Evolutionary conservation across 1,140 invertebrate genomes (phyloP), one percentile per base, ranked within the genome.

Genomic region (Drosophila rufa): DNA sequence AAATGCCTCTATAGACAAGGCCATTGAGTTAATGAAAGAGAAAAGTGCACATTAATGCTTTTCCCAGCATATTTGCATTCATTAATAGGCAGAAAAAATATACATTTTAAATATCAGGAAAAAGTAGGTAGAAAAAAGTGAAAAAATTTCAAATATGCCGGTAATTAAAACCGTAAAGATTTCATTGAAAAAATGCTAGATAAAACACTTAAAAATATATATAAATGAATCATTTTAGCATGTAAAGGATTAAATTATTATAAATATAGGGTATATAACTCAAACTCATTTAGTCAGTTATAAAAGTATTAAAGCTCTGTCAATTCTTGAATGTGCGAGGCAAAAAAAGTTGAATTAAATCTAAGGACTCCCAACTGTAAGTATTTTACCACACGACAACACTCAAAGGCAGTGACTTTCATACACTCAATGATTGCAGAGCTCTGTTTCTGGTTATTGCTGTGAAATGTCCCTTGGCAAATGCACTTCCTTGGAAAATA

Each of bases 391-490:
- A 19, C 17, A 67, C 9, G n/a, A 38, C 48, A 38, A 27, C 36
- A 25, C 45, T 36, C 22, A 40, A 25, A 42, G 43, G 9, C 15
- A 64, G 46, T 17, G n/a, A 25, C 19, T 19, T 9, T 4, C 17
- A 56, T 50, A 33, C 45, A 70, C 19, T 46, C 55, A 48, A 48
- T 53, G 55, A 57, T 47, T 51, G 42, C 38, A 74, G 33, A 59
- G 53, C 58, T 17, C 67, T 66, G 50, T 58, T 75, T 87, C 45
- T 79, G 38, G 45, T 77, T 82, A 87, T 82, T 76, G 36, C 65
- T 79, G 51, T 51, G 40, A 65, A 83, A 68, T 79, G 69, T 58
- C 71, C 79, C 70, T 80, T 59, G 50, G 62, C 62, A 66, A 59
- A 53, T 64, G 75, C 64, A 81, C 68, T 78, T 67, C 47, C 58